A percentile compares a stretch with the other conserved stretches of the same genome.
These are phyloP conservation scores for Andrena fulva DNA, from an alignment of 2,888 invertebrate species.

Conservation along the genomic window DNA sequence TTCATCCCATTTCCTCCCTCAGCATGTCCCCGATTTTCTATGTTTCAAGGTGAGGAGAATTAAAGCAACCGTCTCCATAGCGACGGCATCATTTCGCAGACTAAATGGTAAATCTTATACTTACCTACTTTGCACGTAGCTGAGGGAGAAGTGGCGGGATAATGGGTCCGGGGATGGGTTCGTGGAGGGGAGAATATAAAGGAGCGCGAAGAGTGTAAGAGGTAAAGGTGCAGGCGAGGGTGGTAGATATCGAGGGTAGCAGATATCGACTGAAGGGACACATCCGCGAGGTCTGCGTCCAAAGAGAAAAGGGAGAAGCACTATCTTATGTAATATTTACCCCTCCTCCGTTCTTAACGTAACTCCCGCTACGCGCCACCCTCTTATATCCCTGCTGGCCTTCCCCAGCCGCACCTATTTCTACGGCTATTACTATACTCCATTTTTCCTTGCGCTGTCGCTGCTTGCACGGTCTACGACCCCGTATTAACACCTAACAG, in stretches of 20 bases:
- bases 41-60: not conserved
- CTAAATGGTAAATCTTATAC: constrained; percentile 52
- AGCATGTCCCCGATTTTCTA: not conserved
- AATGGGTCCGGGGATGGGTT: constrained; percentile 58
- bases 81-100: constrained; percentile 37
- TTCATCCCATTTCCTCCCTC: not conserved
- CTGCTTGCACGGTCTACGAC: constrained; percentile 63
- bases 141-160: constrained; percentile 39
- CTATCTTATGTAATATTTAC: constrained; percentile 81
- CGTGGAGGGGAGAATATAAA: constrained; percentile 37
- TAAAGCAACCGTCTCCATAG: not conserved
- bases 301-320: constrained; percentile 75
- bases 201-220: constrained; percentile 35
- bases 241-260: constrained; percentile 76
- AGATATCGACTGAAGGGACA: constrained; percentile 78
- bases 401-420: constrained; percentile 37
- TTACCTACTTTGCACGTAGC: constrained; percentile 40
- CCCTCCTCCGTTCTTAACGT: constrained; percentile 57
- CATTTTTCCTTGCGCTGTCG: constrained; percentile 38
- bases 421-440: constrained; percentile 27
- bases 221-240: constrained; percentile 51
- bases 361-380: constrained; percentile 44
- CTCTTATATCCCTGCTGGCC: constrained; percentile 48
- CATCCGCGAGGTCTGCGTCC: constrained; percentile 69
- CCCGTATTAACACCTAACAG: constrained; percentile 73